phyloP scores from a whole-genome alignment of 2,888 invertebrate species.

The Agonopterix subpropinquella region DNA sequence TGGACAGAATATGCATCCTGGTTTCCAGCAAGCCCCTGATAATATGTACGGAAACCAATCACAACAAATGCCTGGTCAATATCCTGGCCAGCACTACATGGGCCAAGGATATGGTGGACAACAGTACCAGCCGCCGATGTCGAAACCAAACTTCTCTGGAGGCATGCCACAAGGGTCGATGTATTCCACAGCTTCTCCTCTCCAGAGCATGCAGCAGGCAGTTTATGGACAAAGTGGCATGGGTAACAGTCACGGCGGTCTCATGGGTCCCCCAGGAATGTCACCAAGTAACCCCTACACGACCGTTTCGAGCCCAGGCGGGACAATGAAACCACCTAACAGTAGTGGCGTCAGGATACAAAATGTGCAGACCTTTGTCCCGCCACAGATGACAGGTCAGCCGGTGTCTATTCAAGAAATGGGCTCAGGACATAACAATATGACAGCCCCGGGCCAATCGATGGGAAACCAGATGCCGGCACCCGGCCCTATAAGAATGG shows the following conservation, averaged over 20 bases:
- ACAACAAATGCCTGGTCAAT: slow-evolving; percentile 48
- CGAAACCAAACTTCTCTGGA: slow-evolving; percentile 48
- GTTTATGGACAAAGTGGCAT: slow-evolving; percentile 48
- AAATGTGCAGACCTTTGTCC: slow-evolving; percentile 59
- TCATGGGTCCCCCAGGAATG: slow-evolving; percentile 38
- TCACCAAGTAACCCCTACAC: slow-evolving; percentile 40
- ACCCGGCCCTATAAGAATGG: slow-evolving; percentile 56
- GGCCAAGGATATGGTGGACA: slow-evolving; percentile 47
- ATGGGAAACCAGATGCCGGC: slow-evolving; percentile 37
- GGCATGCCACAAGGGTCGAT: slow-evolving; percentile 32
- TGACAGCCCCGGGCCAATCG: slow-evolving; percentile 18
- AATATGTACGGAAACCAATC: slow-evolving; percentile 59
- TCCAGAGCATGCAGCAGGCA: slow-evolving; percentile 65
- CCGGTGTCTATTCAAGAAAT: slow-evolving; percentile 20
- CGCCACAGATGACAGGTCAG: slow-evolving; percentile 34
- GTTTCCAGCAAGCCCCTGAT: slow-evolving; percentile 38
- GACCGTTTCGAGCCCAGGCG: slow-evolving; percentile 46
- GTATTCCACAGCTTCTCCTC: slow-evolving; percentile 50
- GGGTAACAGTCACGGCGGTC: slow-evolving; percentile 32
- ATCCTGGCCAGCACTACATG: slow-evolving; percentile 46
- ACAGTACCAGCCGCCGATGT: slow-evolving; percentile 41
- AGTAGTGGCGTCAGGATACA: slow-evolving; percentile 52
- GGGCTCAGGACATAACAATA: slow-evolving; percentile 3
- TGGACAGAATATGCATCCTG: slow-evolving; percentile 51
- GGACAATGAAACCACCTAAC: slow-evolving; percentile 43